Evolutionary conservation across 2,888 invertebrate species (phyloP).

Genomic region (Villa cingulata): DNA sequence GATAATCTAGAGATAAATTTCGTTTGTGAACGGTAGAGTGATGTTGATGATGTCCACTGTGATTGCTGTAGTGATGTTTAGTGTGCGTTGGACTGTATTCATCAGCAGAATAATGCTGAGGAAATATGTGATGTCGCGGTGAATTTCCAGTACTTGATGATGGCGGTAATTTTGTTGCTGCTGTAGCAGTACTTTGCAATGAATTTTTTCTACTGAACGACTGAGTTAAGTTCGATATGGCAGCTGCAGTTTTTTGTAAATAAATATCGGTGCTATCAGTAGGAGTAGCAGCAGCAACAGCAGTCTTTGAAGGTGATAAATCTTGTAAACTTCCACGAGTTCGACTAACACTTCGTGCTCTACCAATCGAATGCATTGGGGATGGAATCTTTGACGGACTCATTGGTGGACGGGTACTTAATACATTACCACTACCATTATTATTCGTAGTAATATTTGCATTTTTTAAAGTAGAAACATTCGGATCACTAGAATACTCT

Average conservation of each 20-base stretch:
- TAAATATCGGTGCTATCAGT: slow-evolving; percentile 41
- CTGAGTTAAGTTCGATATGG: slow-evolving; percentile 29
- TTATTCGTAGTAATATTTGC: slow-evolving; percentile 2
- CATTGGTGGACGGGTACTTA: slow-evolving; percentile 25
- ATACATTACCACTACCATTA: background rate
- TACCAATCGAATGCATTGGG: slow-evolving; percentile 52
- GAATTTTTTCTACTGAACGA: slow-evolving; percentile 32
- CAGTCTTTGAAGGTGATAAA: slow-evolving; percentile 9
- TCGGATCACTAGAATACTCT: slow-evolving; percentile 33
- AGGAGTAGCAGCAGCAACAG: slow-evolving; percentile 16
- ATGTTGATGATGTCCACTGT: slow-evolving; percentile 14
- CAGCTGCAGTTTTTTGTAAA: slow-evolving; percentile 40
- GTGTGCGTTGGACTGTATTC: slow-evolving; percentile 30
- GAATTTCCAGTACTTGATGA: slow-evolving; percentile 10
- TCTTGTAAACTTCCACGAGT: slow-evolving; percentile 25
- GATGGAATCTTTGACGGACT: slow-evolving; percentile 65
- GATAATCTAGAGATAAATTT: slow-evolving; percentile 16
- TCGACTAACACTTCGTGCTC: slow-evolving; percentile 36
- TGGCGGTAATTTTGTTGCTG: slow-evolving; percentile 3
- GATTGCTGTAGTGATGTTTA: slow-evolving; percentile 15
- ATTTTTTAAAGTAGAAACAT: slow-evolving; percentile 4
- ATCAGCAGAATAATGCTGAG: slow-evolving; percentile 23
- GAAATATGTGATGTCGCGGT: slow-evolving; percentile 8
- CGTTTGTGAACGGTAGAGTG: slow-evolving; percentile 15
- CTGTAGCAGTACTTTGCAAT: slow-evolving; percentile 21